Conservation (phyloP, 2,113 vertebrate species). For the Gymnorhina tibicen region DNA sequence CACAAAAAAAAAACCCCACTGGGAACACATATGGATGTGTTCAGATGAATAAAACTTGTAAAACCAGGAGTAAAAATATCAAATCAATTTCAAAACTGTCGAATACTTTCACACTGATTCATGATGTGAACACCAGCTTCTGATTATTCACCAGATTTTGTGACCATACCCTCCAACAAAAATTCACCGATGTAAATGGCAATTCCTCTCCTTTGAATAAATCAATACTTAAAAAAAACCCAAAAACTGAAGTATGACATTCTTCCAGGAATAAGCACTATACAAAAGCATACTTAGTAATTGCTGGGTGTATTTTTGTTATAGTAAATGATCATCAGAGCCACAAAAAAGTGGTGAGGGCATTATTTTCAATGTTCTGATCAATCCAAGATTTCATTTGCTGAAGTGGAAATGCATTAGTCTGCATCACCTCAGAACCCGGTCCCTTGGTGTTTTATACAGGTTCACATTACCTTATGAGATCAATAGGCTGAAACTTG, state of each 20-base stretch:
- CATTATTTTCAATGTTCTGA: background rate
- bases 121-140: background rate
- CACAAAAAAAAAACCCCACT: background rate
- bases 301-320: background rate
- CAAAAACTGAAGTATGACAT: background rate
- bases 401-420: background rate
- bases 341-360: background rate
- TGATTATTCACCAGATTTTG: background rate
- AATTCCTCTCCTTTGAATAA: background rate
- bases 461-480: constrained; percentile 84
- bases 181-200: background rate
- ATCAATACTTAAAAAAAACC: background rate
- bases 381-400: background rate
- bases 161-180: background rate
- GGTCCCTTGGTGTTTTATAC: background rate
- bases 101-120: background rate
- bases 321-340: background rate
- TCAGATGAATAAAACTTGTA: background rate
- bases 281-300: background rate
- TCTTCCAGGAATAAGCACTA: background rate
- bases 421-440: background rate
- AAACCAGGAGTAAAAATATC: background rate
- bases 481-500: constrained; percentile 94
- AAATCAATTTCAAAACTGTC: background rate
- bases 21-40: background rate